These are phyloP conservation scores for Oreochromis grahami DNA, from an alignment of 2,797 vertebrate species.

Conservation along the genomic window DNA sequence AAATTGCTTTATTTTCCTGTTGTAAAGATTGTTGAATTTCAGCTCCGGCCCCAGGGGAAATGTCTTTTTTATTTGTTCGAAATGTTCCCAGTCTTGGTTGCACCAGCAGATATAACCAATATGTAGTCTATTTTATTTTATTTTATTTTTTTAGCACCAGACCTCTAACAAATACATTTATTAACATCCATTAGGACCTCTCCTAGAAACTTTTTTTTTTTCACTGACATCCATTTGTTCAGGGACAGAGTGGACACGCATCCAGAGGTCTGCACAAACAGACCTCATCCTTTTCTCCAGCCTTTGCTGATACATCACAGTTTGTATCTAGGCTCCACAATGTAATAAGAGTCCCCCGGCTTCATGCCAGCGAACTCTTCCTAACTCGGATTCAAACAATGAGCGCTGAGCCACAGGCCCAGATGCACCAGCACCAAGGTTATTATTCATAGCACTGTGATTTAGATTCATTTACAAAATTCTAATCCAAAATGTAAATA, in stretches of 20 bases:
- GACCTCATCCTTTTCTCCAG: not conserved
- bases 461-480: constrained; percentile 17
- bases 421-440: not conserved
- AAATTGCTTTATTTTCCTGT: not conserved
- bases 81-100: not conserved
- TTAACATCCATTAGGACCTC: constrained; percentile 2
- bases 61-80: not conserved
- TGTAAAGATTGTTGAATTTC: not conserved
- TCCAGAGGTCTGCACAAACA: not conserved
- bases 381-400: not conserved
- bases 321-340: not conserved
- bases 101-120: not conserved
- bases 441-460: not conserved
- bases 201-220: not conserved
- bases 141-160: constrained; percentile 2
- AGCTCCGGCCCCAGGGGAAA: not conserved
- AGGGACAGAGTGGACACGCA: not conserved
- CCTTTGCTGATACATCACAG: not conserved
- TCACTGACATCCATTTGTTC: not conserved
- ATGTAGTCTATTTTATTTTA: not conserved
- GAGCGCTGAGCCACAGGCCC: not conserved
- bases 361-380: not conserved
- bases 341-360: not conserved
- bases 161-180: not conserved
- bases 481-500: constrained; percentile 26